Evolutionary conservation across 2,888 invertebrate genomes (phyloP), one percentile per base, ranked within the genome.

Genomic region (Drosophila mulleri): DNA sequence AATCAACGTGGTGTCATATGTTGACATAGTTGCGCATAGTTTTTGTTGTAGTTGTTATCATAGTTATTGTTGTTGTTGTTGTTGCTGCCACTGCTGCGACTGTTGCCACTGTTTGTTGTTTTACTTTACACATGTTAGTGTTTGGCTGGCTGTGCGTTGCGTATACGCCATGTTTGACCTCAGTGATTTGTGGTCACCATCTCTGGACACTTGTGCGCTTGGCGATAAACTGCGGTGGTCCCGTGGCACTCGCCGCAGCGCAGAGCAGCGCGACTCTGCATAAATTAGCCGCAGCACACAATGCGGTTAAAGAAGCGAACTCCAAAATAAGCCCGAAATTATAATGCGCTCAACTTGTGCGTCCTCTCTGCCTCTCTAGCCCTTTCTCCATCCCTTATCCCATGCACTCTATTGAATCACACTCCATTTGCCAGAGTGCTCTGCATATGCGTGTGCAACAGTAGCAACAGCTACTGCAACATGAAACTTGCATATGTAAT

Each of bases 1-100:
- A 87, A 84, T 84, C 83, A 84, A 81, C 85, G 62, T 83, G 85
- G 81, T 84, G 85, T 88, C 83, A 78, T 67, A 80, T 87, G 83
- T 80, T 84, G 83, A 84, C 83, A 84, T 82, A 72, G 78, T 82
- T 82, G 67, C 74, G 59, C 67, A 62, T 41, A 60, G 61, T 60
- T 63, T 60, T 66, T 59, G 64, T 73, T 68, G 48, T 53, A 53
- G 61, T 72, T 63, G 56, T 66, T 60, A 61, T 69, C 60, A 42
- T 53, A 48, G 53, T 64, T 50, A 54, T 45, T 63, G 64, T 12
- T 44, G 44, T 12, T 20, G 29, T 11, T 37, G 12, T 4, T 39
- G 32, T 11, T 11, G 32, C 0, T 48, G 48, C 1, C 16, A 16
- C 14, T 9, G 26, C 14, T 23, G 45, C 8, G 3, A 29, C n/a